Evolutionary conservation across 2,797 vertebrate genomes (phyloP).

Genomic region (Acanthopagrus latus): DNA sequence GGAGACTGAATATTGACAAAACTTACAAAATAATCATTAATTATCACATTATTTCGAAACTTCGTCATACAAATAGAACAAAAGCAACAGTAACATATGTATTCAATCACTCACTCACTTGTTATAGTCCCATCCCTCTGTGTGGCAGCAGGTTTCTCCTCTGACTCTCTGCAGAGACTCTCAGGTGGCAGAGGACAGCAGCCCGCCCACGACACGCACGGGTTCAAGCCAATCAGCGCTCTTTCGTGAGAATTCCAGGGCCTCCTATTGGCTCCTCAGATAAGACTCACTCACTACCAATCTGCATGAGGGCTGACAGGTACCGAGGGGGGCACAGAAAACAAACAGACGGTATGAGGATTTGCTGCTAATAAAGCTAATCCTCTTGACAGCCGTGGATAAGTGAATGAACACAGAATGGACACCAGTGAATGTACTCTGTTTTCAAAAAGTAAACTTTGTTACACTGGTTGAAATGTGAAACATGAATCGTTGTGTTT

Average conservation of each 20-base stretch:
- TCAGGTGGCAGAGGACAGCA: slow-evolving; percentile 18
- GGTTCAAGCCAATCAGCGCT: slow-evolving; percentile 34
- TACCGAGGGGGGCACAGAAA: slow-evolving; percentile 22
- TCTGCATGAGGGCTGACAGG: slow-evolving; percentile 35
- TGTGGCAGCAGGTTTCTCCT: slow-evolving; percentile 20
- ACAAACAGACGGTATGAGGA: slow-evolving; percentile 64
- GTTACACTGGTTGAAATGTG: not conserved
- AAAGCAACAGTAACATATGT: not conserved
- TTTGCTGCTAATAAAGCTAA: slow-evolving; percentile 62
- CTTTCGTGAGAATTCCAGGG: not conserved
- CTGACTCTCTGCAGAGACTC: not conserved
- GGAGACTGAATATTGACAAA: not conserved
- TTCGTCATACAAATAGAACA: not conserved
- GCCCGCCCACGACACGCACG: slow-evolving; percentile 14
- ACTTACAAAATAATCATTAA: not conserved
- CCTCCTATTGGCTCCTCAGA: slow-evolving; percentile 56
- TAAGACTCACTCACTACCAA: slow-evolving; percentile 32
- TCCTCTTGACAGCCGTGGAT: slow-evolving; percentile 49
- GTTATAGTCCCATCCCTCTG: not conserved
- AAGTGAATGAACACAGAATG: slow-evolving; percentile 9
- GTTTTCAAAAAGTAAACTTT: not conserved
- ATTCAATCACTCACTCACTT: slow-evolving; percentile 30
- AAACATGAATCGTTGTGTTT: not conserved
- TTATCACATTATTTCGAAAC: not conserved
- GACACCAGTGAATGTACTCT: not conserved